phyloP scores from a whole-genome alignment of 2,888 invertebrate species.

The Chalcis sispes region DNA sequence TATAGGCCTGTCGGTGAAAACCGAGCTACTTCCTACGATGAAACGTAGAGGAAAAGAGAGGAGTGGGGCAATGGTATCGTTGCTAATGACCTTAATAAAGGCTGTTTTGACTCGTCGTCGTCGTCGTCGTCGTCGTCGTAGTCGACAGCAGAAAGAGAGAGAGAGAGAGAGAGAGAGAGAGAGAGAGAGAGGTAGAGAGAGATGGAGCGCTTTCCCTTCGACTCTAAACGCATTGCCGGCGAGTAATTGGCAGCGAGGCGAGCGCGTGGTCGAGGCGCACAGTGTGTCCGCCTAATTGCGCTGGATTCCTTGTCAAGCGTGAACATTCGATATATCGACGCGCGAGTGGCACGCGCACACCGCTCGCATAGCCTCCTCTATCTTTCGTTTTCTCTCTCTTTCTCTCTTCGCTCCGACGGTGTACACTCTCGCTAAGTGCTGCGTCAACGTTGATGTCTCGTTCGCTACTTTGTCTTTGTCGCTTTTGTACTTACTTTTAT shows the following conservation, averaged over 20 bases:
- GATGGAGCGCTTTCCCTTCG: constrained; percentile 3
- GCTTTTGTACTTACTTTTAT: no score
- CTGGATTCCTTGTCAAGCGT: constrained; percentile 68
- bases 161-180: no score
- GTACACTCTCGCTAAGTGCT: constrained; percentile 42
- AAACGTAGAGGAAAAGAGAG: no score
- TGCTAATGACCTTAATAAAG: constrained; percentile 68
- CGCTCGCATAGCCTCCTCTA: background rate
- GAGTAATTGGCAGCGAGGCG: constrained; percentile 67
- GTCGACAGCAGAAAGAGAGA: no score
- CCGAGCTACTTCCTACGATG: no score
- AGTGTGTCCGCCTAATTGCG: constrained; percentile 66
- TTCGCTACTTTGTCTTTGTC: no score
- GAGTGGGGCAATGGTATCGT: background rate
- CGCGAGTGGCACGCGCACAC: background rate
- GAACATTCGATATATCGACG: constrained; percentile 65
- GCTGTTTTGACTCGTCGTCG: constrained; percentile 65
- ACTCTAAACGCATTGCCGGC: constrained; percentile 61
- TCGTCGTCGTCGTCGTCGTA: constrained; percentile 24
- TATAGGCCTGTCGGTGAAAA: no score
- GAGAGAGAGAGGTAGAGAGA: no score
- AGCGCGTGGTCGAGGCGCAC: constrained; percentile 36
- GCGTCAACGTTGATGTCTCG: constrained; percentile 13
- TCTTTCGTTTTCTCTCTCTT: background rate
- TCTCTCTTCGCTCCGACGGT: constrained; percentile 13